These are phyloP conservation scores for Styela plicata DNA, from an alignment of 23 tunicate genomes.

Conservation along the genomic window DNA sequence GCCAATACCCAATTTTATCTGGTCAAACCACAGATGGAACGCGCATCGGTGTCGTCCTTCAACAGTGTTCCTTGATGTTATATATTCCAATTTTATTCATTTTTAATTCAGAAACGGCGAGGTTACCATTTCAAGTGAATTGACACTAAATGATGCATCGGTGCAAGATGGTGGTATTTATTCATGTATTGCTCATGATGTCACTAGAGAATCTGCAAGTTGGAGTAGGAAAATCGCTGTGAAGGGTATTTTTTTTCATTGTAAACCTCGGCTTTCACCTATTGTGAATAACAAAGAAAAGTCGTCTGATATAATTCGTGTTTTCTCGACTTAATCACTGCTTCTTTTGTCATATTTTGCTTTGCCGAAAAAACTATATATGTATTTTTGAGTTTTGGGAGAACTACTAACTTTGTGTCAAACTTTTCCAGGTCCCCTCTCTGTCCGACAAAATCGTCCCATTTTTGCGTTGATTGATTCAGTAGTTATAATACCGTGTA, in stretches of 20 bases:
- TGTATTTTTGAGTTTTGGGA: no score
- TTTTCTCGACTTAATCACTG: no score
- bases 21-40: no score
- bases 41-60: no score
- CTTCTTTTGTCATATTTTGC: not conserved
- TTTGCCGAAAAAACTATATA: not conserved
- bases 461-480: conserved; percentile 10
- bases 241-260: not conserved
- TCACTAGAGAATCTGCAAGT: not conserved
- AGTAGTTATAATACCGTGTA: conserved; percentile 31
- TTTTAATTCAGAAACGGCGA: not conserved
- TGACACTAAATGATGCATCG: conserved; percentile 12
- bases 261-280: no score
- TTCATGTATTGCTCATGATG: conserved; percentile 24
- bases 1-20: no score
- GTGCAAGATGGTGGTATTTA: conserved; percentile 28
- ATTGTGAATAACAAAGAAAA: no score
- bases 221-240: conserved; percentile 29
- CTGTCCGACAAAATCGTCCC: conserved; percentile 23
- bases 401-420: no score
- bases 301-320: no score
- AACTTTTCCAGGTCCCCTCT: conserved; percentile 17
- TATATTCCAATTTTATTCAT: no score
- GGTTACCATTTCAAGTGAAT: conserved; percentile 10
- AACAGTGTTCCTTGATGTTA: no score